phyloP scores from a whole-genome alignment of 2,113 vertebrate species.

The Scalopus aquaticus region DNA sequence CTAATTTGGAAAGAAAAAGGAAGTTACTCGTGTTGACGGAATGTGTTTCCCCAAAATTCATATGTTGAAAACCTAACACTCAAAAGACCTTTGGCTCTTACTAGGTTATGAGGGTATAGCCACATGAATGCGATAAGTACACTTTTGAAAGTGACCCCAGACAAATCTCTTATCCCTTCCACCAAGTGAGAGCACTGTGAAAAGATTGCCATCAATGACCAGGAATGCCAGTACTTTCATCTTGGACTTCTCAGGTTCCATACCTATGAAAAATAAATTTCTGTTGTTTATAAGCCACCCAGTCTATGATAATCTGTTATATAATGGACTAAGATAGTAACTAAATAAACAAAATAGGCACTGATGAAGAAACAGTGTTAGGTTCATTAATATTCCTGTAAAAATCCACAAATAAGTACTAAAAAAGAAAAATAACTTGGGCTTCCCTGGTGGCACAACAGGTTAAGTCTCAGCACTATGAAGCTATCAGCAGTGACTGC shows the following conservation, averaged over 20 bases:
- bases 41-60: background rate
- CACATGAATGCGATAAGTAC: background rate
- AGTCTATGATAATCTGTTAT: background rate
- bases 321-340: background rate
- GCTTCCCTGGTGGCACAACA: too few species aligned
- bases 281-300: background rate
- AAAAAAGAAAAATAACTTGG: background rate
- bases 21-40: background rate
- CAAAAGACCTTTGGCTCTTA: background rate
- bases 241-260: background rate
- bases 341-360: background rate
- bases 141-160: background rate
- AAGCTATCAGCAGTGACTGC: too few species aligned
- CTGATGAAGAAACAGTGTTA: background rate
- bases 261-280: background rate
- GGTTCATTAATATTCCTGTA: background rate
- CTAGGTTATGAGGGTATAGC: background rate
- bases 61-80: background rate
- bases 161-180: background rate
- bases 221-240: background rate
- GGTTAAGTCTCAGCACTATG: too few species aligned
- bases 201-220: background rate
- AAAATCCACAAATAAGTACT: background rate
- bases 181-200: background rate
- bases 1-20: slow-evolving; percentile 83